These are phyloP conservation scores for Philotrypesis tridentata DNA, from an alignment of 1,140 invertebrate species.

Conservation along the genomic window DNA sequence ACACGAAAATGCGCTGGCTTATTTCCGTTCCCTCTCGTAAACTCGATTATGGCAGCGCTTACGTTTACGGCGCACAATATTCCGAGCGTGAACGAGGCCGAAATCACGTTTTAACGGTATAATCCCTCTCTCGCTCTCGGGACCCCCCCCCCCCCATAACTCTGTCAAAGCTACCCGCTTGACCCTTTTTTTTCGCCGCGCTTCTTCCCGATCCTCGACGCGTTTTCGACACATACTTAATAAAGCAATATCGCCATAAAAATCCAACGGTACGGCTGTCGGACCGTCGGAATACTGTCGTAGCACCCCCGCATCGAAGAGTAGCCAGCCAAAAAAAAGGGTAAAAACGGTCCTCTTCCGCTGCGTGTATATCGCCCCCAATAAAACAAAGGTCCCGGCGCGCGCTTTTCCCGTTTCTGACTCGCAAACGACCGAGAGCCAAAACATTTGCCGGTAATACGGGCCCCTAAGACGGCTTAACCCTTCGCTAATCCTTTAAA, in stretches of 20 bases:
- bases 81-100: neutral
- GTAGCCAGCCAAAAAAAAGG: conserved; percentile 30
- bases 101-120: neutral
- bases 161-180: neutral
- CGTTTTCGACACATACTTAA: conserved; percentile 42
- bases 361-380: conserved; percentile 16
- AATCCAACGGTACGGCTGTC: conserved; percentile 33
- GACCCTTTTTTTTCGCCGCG: conserved; percentile 49
- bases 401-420: conserved; percentile 22
- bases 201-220: too few relatives aligned
- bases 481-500: conserved; percentile 47
- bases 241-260: conserved; percentile 11
- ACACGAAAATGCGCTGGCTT: too few relatives aligned
- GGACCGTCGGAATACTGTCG: neutral
- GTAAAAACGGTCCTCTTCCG: conserved; percentile 34
- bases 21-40: neutral
- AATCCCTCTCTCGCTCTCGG: neutral
- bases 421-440: conserved; percentile 26
- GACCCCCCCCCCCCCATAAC: neutral
- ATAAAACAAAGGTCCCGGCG: conserved; percentile 20
- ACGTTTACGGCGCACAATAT: neutral
- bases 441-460: conserved; percentile 12
- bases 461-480: conserved; percentile 28
- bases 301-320: neutral
- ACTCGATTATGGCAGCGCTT: neutral